A percentile compares a stretch with the other conserved stretches of the same genome.
Conservation (phyloP, 2,888 invertebrate species). For the Cephus pulcher region DNA sequence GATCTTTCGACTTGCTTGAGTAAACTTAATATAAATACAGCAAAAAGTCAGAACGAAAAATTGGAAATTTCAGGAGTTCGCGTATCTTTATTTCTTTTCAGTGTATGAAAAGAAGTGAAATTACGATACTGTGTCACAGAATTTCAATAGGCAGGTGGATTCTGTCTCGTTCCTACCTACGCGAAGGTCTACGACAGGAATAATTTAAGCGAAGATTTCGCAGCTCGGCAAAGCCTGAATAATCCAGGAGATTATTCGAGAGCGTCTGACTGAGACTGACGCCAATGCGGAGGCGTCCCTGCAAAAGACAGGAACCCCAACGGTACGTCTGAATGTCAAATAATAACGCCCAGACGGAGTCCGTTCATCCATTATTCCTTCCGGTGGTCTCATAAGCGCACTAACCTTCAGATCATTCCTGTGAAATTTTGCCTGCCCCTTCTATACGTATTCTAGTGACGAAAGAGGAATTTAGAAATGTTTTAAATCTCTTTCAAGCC, state of each 20-base stretch:
- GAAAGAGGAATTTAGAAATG: not conserved
- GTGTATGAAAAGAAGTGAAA: not conserved
- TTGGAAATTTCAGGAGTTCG: not conserved
- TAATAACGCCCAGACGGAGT: not conserved
- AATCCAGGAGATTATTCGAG: not conserved
- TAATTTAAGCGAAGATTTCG: not conserved
- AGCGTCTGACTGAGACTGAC: not conserved
- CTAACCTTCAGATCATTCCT: too few relatives aligned
- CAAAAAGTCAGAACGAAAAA: too few relatives aligned
- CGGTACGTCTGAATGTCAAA: not conserved
- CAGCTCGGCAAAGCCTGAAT: not conserved
- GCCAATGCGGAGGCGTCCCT: not conserved
- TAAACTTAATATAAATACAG: not conserved
- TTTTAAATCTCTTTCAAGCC: not conserved
- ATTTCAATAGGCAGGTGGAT: not conserved
- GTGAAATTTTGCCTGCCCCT: too few relatives aligned
- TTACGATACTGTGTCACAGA: not conserved
- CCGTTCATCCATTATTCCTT: not conserved
- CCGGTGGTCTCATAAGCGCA: too few relatives aligned
- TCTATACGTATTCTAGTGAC: not conserved
- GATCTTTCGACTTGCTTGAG: not conserved
- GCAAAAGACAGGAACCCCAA: not conserved
- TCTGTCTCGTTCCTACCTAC: not conserved
- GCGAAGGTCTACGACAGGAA: not conserved
- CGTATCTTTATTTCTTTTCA: not conserved